phyloP scores from a whole-genome alignment of 2,888 invertebrate species.

The Cheilosia urbana region DNA sequence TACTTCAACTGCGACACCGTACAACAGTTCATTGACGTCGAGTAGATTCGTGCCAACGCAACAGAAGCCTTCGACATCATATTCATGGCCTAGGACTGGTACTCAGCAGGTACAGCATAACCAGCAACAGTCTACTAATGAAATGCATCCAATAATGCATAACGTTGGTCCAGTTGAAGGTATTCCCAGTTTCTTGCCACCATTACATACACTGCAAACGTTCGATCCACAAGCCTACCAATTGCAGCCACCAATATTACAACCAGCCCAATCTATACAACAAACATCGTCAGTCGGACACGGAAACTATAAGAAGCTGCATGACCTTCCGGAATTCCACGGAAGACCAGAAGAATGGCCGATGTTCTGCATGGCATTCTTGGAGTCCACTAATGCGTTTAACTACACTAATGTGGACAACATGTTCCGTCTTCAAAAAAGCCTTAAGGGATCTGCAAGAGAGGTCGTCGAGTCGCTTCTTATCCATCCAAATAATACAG shows the following conservation, averaged over 20 bases:
- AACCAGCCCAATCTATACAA: neutral
- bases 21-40: too few species aligned
- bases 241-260: neutral
- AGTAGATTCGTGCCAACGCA: too few species aligned
- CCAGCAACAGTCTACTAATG: too few species aligned
- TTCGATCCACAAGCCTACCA: neutral
- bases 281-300: too few species aligned
- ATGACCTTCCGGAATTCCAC: constrained; percentile 41
- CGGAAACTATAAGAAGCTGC: constrained; percentile 11
- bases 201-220: too few species aligned
- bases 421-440: constrained; percentile 47
- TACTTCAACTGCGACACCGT: too few species aligned
- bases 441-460: constrained; percentile 52
- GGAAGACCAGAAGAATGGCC: constrained; percentile 65
- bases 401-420: constrained; percentile 59
- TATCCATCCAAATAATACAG: constrained; percentile 69
- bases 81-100: too few species aligned
- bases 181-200: too few species aligned
- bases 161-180: too few species aligned
- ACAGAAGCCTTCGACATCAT: too few species aligned
- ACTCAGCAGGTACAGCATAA: too few species aligned
- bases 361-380: constrained; percentile 53
- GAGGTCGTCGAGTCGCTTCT: constrained; percentile 64
- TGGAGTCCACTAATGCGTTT: constrained; percentile 45
- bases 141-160: too few species aligned